Base-by-base conservation (phyloP, 2,797 vertebrate species). In the Macropodus opercularis region DNA sequence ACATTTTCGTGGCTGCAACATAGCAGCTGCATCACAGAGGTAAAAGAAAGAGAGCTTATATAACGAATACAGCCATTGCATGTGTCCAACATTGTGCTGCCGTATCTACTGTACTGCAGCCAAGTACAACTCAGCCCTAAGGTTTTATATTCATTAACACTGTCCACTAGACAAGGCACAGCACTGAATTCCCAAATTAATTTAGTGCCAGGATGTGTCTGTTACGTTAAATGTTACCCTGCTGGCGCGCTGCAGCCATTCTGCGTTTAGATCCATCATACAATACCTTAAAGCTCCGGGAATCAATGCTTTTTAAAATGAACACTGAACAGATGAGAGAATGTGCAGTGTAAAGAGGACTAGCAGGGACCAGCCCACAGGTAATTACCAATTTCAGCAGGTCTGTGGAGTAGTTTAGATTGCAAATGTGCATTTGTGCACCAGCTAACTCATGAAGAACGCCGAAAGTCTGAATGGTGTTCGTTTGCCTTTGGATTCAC, bases 91-190 rank as follows among this genome's bases (percentile, higher is more conserved):
- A 56, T 62, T 75, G 50, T 39, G 15, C 54, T 57, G 50, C 58
- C 47, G 43, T 57, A 69, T 51, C 34, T 49, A 70, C 76, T 77
- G 72, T 65, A 56, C 48, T 51, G 32, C 13, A 38, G 69, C 76
- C 58, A 69, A 83, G 67, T 72, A 65, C 69, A 75, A 58, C 51
- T 51, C 17, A 4, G 51, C 79, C 71, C 62, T 55, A 55, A 74
- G 74, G 72, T 80, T 78, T 80, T 38, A 68, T 73, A 66, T 71
- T 77, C 65, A 80, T 84, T 69, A 69, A 52, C 15, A 15, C 22
- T 65, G 61, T 81, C 66, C 59, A 59, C 46, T 55, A 61, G 58
- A 75, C 62, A 75, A 63, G 54, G 66, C 58, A 40, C 52, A 54
- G 26, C 11, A 35, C 46, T 77, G 48, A 63, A 58, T 59, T 69